phyloP scores from a whole-genome alignment of 2,797 vertebrate species.

The Sebastolobus altivelis region DNA sequence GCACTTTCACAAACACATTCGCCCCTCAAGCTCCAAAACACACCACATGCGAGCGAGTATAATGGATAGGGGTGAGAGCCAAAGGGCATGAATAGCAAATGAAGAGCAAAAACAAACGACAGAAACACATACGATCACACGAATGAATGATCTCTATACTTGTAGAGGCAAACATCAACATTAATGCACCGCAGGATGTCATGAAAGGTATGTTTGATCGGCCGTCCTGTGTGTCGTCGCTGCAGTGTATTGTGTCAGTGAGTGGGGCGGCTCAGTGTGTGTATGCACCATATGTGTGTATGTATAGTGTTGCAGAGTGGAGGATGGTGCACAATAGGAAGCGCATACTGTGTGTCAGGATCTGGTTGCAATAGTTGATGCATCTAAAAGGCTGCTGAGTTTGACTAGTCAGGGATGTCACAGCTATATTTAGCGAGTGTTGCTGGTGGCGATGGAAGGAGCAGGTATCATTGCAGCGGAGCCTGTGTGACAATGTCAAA shows the following conservation, averaged over 20 bases:
- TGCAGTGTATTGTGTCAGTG: conserved; percentile 49
- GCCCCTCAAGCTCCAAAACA: conserved; percentile 8
- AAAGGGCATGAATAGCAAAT: conserved; percentile 17
- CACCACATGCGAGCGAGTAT: neutral
- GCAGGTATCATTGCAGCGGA: conserved; percentile 16
- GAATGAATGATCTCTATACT: neutral
- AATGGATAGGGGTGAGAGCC: neutral
- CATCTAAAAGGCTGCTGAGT: conserved; percentile 54
- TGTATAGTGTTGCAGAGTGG: conserved; percentile 73
- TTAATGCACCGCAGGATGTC: conserved; percentile 13
- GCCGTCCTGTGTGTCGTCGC: conserved; percentile 6
- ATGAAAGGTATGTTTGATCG: conserved; percentile 22
- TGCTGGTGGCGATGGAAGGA: conserved; percentile 25
- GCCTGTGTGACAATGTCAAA: conserved; percentile 35
- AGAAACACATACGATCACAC: neutral
- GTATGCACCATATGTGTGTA: conserved; percentile 46
- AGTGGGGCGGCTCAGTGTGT: conserved; percentile 24
- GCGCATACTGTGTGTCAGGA: conserved; percentile 58
- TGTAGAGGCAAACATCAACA: conserved; percentile 23
- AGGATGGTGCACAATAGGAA: conserved; percentile 62
- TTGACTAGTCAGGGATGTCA: conserved; percentile 54
- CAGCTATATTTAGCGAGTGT: conserved; percentile 68
- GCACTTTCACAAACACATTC: conserved; percentile 33
- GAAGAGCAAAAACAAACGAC: neutral
- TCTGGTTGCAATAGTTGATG: conserved; percentile 74